These are phyloP conservation scores for Perodicticus potto DNA, from an alignment of 2,797 vertebrate genomes.

Conservation along the genomic window DNA sequence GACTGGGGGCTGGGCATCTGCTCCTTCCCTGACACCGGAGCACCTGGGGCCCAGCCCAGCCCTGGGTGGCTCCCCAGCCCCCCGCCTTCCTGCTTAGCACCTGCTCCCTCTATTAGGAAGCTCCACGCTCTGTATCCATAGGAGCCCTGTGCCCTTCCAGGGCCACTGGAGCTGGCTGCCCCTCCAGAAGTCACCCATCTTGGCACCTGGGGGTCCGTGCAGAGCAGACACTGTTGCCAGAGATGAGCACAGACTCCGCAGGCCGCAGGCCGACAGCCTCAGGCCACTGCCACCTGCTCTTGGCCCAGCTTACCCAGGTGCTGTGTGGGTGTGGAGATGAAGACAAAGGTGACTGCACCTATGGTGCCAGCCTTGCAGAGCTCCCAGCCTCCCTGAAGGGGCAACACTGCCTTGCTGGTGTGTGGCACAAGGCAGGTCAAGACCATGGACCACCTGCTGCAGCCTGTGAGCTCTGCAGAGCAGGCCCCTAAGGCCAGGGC, in stretches of 20 bases:
- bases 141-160: not conserved
- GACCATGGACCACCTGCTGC: too few relatives aligned
- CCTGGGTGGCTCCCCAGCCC: fast-evolving
- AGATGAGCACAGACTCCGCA: not conserved
- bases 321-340: not conserved
- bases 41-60: fast-evolving
- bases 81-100: not conserved
- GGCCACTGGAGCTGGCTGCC: not conserved
- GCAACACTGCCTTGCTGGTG: not conserved
- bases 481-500: too few relatives aligned
- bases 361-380: not conserved
- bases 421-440: too few relatives aligned
- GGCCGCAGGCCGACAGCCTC: not conserved
- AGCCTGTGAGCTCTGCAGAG: too few relatives aligned
- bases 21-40: not conserved
- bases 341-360: not conserved
- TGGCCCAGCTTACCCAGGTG: not conserved
- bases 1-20: not conserved
- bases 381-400: not conserved
- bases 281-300: not conserved
- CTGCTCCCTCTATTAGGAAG: fast-evolving
- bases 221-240: not conserved
- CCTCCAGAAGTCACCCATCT: too few relatives aligned
- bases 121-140: not conserved
- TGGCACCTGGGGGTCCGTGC: not conserved